Percentiles rank a stretch among this genome's conserved stretches.
These are phyloP conservation scores for Cinara cedri DNA, from an alignment of 2,888 invertebrate species.

Conservation along the genomic window DNA sequence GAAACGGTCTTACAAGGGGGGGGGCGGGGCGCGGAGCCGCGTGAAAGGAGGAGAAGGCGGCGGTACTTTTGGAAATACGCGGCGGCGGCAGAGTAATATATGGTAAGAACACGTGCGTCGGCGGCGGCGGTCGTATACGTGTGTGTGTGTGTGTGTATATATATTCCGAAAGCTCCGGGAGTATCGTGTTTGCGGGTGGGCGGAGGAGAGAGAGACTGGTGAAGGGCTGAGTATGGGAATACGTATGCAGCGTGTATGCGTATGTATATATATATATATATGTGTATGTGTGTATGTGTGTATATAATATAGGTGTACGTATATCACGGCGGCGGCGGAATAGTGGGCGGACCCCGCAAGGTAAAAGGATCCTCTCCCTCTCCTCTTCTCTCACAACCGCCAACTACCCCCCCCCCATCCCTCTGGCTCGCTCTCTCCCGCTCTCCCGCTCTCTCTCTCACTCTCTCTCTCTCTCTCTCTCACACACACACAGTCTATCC, in stretches of 20 bases:
- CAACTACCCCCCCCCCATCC: too few species aligned
- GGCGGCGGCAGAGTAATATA: conserved; percentile 33
- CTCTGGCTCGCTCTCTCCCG: too few species aligned
- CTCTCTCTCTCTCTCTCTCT: too few species aligned
- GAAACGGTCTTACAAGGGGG: background rate
- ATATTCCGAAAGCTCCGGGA: too few species aligned
- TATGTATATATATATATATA: too few species aligned
- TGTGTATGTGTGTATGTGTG: too few species aligned
- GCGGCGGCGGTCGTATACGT: background rate
- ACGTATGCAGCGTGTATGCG: background rate
- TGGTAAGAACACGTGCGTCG: conserved; percentile 49
- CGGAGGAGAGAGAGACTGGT: background rate
- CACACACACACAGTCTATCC: too few species aligned
- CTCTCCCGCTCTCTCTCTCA: too few species aligned
- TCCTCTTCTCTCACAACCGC: too few species aligned
- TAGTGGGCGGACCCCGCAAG: conserved; percentile 23
- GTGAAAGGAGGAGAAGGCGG: background rate
- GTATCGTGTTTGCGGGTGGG: background rate
- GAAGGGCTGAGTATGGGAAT: background rate
- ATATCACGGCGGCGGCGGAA: background rate
- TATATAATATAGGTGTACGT: too few species aligned
- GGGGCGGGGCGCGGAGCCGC: background rate
- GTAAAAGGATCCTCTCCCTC: conserved; percentile 45
- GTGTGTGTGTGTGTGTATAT: background rate
- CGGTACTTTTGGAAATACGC: conserved; percentile 52